phyloP scores from a whole-genome alignment of 2,797 vertebrate species.

The Dendrocincla tyrannina region DNA sequence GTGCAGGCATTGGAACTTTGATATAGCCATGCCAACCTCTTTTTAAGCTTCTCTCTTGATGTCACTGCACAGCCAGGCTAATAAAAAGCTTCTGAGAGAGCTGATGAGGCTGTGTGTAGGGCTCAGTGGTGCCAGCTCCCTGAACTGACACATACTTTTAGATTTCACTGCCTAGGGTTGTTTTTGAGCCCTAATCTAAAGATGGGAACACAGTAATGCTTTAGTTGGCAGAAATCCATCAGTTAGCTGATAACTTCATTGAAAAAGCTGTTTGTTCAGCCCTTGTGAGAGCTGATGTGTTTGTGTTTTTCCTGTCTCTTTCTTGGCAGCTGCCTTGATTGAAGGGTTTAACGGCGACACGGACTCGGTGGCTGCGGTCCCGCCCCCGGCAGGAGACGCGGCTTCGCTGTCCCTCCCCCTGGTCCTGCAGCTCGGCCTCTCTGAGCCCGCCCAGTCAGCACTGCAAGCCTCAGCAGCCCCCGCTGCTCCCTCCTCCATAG shows the following conservation, averaged over 20 bases:
- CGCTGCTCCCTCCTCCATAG: constrained; percentile 74
- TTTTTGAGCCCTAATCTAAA: not conserved
- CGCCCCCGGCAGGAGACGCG: constrained; percentile 74
- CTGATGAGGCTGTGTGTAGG: not conserved
- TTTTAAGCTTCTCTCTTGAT: not conserved
- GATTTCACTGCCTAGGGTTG: not conserved
- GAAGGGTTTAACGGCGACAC: constrained; percentile 84
- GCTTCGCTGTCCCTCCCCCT: constrained; percentile 83
- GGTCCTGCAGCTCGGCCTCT: constrained; percentile 79
- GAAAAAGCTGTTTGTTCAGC: not conserved
- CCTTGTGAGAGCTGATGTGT: not conserved
- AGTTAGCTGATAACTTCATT: not conserved
- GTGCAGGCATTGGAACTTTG: not conserved
- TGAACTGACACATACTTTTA: not conserved
- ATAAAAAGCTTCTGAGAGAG: not conserved
- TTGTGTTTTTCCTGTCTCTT: not conserved
- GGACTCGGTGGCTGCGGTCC: constrained; percentile 67
- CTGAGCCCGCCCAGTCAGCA: constrained; percentile 75
- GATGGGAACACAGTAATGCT: not conserved
- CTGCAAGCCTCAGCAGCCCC: constrained; percentile 73
- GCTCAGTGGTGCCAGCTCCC: not conserved
- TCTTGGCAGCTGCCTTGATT: constrained; percentile 80
- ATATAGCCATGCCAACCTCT: not conserved
- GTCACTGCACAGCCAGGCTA: not conserved
- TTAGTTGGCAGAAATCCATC: not conserved